Evolutionary conservation across 2,797 vertebrate species (phyloP).

Genomic region (Clarias fuscus): DNA sequence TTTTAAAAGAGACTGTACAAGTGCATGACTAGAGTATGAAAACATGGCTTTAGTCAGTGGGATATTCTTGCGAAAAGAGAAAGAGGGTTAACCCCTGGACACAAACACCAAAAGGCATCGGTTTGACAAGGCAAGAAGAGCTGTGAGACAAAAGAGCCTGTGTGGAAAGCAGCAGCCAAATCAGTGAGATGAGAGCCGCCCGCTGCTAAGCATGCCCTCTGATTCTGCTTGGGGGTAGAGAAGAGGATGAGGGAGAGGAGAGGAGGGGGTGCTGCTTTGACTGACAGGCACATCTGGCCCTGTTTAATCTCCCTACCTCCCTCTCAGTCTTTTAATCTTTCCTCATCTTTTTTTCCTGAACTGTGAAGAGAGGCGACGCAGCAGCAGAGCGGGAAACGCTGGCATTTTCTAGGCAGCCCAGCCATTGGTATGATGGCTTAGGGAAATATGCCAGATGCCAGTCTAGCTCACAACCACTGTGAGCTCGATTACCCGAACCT

Average conservation of each 20-base stretch:
- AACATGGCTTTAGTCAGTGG: neutral
- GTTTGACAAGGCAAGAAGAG: slow-evolving; percentile 59
- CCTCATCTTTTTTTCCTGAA: slow-evolving; percentile 49
- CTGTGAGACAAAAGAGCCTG: slow-evolving; percentile 51
- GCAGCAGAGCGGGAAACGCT: slow-evolving; percentile 38
- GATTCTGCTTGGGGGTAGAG: slow-evolving; percentile 23
- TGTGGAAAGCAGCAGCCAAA: slow-evolving; percentile 52
- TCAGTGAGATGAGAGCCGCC: slow-evolving; percentile 45
- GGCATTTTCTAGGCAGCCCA: slow-evolving; percentile 55
- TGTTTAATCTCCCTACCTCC: slow-evolving; percentile 56
- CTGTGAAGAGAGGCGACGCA: slow-evolving; percentile 53
- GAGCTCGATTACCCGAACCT: slow-evolving; percentile 45
- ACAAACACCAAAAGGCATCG: slow-evolving; percentile 58
- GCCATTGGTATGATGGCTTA: slow-evolving; percentile 39
- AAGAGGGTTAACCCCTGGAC: slow-evolving; percentile 7
- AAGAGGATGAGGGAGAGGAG: slow-evolving; percentile 2
- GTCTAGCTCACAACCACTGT: slow-evolving; percentile 45
- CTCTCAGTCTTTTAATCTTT: slow-evolving; percentile 64
- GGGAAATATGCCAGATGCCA: slow-evolving; percentile 50
- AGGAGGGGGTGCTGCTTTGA: slow-evolving; percentile 56
- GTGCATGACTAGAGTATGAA: neutral
- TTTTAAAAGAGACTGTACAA: neutral
- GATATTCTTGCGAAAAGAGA: neutral
- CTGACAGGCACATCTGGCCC: slow-evolving; percentile 69
- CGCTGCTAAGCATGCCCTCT: slow-evolving; percentile 23